Percentiles rank a stretch among this genome's conserved stretches.
phyloP scores from a whole-genome alignment of 2,113 vertebrate species.

The Stigmatopora nigra region DNA sequence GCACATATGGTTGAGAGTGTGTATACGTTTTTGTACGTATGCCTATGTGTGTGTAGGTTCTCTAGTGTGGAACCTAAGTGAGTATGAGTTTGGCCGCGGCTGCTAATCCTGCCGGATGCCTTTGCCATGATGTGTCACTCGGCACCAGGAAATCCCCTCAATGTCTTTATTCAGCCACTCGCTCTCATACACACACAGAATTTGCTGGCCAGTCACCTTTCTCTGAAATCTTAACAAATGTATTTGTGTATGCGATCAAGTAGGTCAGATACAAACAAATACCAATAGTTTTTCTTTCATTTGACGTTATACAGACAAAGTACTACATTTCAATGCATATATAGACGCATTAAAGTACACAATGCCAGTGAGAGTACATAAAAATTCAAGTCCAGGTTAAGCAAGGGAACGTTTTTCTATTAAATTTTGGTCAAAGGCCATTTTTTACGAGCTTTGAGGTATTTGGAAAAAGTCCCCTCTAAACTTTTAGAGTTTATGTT shows the following conservation, averaged over 20 bases:
- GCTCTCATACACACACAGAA: background rate
- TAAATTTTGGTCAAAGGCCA: background rate
- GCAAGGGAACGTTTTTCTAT: background rate
- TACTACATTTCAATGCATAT: background rate
- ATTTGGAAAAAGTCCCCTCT: background rate
- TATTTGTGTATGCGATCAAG: background rate
- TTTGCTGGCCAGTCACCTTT: slow-evolving; percentile 14
- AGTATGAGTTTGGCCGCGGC: slow-evolving; percentile 55
- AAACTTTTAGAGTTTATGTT: slow-evolving; percentile 19
- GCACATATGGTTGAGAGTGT: background rate
- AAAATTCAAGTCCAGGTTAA: background rate
- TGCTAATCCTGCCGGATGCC: slow-evolving; percentile 62
- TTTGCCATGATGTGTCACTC: slow-evolving; percentile 67
- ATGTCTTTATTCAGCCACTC: slow-evolving; percentile 58
- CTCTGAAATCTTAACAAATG: slow-evolving; percentile 10
- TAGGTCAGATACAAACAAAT: background rate
- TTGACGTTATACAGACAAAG: background rate
- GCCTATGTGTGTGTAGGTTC: slow-evolving; percentile 28
- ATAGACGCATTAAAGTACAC: background rate
- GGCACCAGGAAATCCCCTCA: slow-evolving; percentile 69
- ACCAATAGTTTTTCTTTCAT: background rate
- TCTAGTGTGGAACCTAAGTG: slow-evolving; percentile 28
- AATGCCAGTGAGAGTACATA: background rate
- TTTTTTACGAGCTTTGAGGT: background rate
- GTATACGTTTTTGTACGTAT: slow-evolving; percentile 6